phyloP scores from a whole-genome alignment of 2,888 invertebrate genomes.

The Machimus rusticus region DNA sequence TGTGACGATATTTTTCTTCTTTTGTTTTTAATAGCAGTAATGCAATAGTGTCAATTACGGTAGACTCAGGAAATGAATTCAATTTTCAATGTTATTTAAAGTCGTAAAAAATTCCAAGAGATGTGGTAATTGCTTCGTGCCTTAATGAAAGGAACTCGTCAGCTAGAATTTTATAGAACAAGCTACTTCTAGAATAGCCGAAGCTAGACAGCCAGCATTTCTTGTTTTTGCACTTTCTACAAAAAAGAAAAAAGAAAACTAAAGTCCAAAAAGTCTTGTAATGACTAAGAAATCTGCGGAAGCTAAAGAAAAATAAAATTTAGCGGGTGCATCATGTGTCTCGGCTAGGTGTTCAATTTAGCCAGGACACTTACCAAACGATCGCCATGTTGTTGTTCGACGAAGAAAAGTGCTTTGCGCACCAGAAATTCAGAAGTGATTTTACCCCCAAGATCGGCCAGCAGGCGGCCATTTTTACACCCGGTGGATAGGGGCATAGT shows the following conservation, averaged over 20 bases:
- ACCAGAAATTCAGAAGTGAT: not conserved
- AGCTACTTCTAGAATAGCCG: not conserved
- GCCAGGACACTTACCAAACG: not conserved
- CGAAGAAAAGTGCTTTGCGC: not conserved
- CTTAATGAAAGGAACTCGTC: not conserved
- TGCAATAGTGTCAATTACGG: too few species aligned
- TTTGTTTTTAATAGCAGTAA: too few species aligned
- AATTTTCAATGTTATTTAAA: not conserved
- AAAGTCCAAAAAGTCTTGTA: not conserved
- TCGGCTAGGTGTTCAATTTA: not conserved
- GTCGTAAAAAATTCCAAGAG: not conserved
- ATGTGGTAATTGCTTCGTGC: not conserved
- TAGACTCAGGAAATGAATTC: not conserved
- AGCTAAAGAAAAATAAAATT: not conserved
- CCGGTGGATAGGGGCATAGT: not conserved
- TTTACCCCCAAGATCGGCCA: not conserved
- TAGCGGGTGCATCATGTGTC: not conserved
- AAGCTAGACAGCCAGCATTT: not conserved
- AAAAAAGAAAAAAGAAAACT: not conserved
- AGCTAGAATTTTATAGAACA: not conserved
- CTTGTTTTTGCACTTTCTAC: not conserved
- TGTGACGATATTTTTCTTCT: too few species aligned
- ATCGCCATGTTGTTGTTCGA: not conserved
- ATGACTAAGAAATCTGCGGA: not conserved
- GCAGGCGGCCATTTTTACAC: not conserved